A percentile compares a stretch with the other conserved stretches of the same genome.
Conservation (phyloP, 2,113 vertebrate genomes). For the Anoplopoma fimbria region DNA sequence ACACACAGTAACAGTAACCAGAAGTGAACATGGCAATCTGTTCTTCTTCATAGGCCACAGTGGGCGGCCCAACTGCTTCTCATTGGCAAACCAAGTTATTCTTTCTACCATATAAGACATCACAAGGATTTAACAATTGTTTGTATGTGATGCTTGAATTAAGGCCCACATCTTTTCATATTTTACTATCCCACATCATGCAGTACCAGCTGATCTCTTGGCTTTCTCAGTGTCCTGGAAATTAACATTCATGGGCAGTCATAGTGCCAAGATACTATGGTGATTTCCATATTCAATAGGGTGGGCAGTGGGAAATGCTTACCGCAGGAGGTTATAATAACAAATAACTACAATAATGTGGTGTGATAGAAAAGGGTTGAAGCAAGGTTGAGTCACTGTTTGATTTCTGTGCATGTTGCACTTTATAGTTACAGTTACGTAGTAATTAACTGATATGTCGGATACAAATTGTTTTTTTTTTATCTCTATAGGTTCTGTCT, state of each 20-base stretch:
- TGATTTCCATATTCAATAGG: slow-evolving; percentile 34
- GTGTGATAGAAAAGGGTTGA: slow-evolving; percentile 6
- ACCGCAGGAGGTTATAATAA: slow-evolving; percentile 32
- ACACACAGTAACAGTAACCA: slow-evolving; percentile 7
- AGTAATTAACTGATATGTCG: slow-evolving; percentile 31
- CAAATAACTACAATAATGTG: slow-evolving; percentile 31
- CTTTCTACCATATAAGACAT: slow-evolving; percentile 7
- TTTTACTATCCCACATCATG: slow-evolving; percentile 17
- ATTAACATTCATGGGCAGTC: neutral
- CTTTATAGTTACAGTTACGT: neutral
- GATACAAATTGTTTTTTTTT: slow-evolving; percentile 15
- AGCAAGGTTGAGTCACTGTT: slow-evolving; percentile 1
- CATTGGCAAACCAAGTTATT: slow-evolving; percentile 43
- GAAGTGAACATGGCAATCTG: slow-evolving; percentile 51
- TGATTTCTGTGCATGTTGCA: slow-evolving; percentile 7
- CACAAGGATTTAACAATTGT: neutral
- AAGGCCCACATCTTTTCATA: neutral
- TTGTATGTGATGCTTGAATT: slow-evolving; percentile 12
- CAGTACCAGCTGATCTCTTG: slow-evolving; percentile 31
- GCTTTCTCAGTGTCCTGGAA: neutral
- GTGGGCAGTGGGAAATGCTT: slow-evolving; percentile 12
- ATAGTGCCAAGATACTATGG: slow-evolving; percentile 25
- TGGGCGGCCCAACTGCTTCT: slow-evolving; percentile 44
- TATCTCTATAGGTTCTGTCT: slow-evolving; percentile 40
- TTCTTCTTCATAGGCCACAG: slow-evolving; percentile 40